Conservation (phyloP, 2,113 vertebrate species). For the Chiloscyllium plagiosum region DNA sequence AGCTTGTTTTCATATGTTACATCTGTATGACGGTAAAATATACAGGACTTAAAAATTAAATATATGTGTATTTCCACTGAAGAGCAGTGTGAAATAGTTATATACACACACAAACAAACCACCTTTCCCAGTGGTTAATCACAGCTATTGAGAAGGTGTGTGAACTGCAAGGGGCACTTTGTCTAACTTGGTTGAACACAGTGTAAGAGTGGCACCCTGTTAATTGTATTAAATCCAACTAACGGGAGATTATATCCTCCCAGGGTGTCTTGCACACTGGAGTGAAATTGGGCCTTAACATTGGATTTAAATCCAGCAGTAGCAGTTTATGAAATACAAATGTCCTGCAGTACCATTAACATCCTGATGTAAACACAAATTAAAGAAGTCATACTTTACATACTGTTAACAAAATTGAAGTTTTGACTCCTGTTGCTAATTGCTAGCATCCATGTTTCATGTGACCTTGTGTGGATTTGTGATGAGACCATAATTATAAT, state of each 20-base stretch:
- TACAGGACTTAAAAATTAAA: not conserved
- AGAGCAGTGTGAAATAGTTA: not conserved
- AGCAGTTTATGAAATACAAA: not conserved
- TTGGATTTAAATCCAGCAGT: not conserved
- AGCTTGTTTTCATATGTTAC: not conserved
- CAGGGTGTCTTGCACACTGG: not conserved
- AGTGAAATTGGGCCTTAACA: not conserved
- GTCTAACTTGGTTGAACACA: not conserved
- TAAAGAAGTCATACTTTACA: not conserved
- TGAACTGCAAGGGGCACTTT: not conserved
- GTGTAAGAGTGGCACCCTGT: not conserved
- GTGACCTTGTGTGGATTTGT: not conserved
- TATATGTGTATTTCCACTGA: not conserved
- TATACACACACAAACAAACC: not conserved
- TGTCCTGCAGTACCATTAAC: not conserved
- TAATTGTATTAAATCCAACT: not conserved
- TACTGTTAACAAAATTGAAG: not conserved
- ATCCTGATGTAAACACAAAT: not conserved
- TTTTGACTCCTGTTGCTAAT: not conserved
- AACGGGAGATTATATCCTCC: not conserved
- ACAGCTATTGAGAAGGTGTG: not conserved
- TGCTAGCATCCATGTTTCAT: not conserved
- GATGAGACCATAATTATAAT: not conserved
- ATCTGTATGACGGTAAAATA: not conserved
- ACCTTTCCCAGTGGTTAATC: not conserved